These are phyloP conservation scores for Drymodes brunneopygia DNA, from an alignment of 2,113 vertebrate species.

Conservation along the genomic window DNA sequence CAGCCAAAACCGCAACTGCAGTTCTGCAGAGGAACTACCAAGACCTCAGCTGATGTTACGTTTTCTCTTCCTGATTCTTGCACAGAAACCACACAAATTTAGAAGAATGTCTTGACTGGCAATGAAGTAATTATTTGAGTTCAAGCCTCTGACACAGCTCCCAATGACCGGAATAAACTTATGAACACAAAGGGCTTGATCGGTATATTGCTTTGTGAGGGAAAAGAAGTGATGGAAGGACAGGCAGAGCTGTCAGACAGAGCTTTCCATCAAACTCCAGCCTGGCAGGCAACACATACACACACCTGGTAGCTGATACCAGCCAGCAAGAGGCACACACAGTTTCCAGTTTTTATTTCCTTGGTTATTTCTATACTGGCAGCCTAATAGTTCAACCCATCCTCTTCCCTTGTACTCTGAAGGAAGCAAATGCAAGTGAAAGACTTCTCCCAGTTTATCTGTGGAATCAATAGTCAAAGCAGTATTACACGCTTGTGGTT, in stretches of 20 bases:
- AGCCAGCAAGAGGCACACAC: not conserved
- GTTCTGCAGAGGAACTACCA: not conserved
- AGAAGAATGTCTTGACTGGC: not conserved
- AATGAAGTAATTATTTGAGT: not conserved
- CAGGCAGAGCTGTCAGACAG: not conserved
- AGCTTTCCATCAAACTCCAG: not conserved
- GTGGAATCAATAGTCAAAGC: not conserved
- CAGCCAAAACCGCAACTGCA: not conserved
- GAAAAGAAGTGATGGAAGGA: not conserved
- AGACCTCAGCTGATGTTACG: not conserved
- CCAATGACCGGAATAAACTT: not conserved
- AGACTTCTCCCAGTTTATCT: not conserved
- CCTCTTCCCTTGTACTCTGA: not conserved
- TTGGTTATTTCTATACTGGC: not conserved
- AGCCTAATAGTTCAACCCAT: accelerated
- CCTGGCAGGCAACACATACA: not conserved
- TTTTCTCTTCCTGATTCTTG: not conserved
- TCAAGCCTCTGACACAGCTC: not conserved
- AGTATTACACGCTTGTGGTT: not conserved
- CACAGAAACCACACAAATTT: not conserved
- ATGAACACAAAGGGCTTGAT: not conserved
- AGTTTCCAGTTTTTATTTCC: not conserved
- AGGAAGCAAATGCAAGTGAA: not conserved
- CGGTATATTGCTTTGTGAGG: accelerated
- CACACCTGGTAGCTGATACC: not conserved